A percentile compares a stretch with the other conserved stretches of the same genome.
Conservation (phyloP, 2,888 invertebrate species). For the Eristalinus aeneus region DNA sequence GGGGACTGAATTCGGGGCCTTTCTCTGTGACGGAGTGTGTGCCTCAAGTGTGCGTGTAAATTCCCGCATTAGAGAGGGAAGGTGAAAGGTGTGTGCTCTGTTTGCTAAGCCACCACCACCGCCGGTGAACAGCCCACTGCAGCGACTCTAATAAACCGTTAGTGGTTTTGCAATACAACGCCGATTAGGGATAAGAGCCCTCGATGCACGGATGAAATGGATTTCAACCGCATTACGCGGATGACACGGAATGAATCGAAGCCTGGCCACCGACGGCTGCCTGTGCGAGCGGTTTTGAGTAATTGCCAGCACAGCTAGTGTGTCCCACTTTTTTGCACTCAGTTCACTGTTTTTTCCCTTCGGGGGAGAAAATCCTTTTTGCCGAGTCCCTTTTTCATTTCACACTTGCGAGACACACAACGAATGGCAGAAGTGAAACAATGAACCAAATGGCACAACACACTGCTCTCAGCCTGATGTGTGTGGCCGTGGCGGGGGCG, state of each 20-base stretch:
- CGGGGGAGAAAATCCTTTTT: neutral
- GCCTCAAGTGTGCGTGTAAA: constrained; percentile 12
- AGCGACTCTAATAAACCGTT: constrained; percentile 24
- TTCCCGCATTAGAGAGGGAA: constrained; percentile 15
- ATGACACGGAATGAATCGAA: constrained; percentile 56
- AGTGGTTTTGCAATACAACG: constrained; percentile 23
- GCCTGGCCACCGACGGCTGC: constrained; percentile 8
- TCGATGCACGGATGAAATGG: constrained; percentile 49
- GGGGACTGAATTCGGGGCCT: constrained; percentile 19
- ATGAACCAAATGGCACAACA: constrained; percentile 10
- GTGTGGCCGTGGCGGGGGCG: neutral
- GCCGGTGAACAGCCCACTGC: neutral
- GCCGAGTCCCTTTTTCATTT: constrained; percentile 5
- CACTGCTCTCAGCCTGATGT: neutral
- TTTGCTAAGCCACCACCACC: neutral
- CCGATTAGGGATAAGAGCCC: constrained; percentile 54
- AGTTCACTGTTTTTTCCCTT: neutral
- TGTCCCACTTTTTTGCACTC: constrained; percentile 14
- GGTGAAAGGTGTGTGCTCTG: neutral
- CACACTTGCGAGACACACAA: constrained; percentile 22
- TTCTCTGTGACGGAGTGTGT: neutral
- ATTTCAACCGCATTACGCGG: constrained; percentile 59
- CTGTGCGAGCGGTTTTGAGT: constrained; percentile 43
- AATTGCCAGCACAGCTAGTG: constrained; percentile 11
- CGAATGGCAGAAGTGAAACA: constrained; percentile 22